Conservation (phyloP, 2,113 vertebrate species). For the Gnathonemus echidnorhynchus region DNA sequence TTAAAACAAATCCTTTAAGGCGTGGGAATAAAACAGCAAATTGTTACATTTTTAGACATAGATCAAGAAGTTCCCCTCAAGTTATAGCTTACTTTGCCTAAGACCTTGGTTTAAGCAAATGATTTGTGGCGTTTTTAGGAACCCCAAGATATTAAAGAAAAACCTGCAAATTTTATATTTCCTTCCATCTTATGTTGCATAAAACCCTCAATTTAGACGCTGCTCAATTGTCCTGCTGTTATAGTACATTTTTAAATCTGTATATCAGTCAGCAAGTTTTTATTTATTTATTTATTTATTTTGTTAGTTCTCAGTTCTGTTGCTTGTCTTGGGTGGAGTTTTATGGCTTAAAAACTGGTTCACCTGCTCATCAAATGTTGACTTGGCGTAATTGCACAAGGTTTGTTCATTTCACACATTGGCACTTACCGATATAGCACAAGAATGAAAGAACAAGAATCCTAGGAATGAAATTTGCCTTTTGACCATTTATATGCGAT, state of each 20-base stretch:
- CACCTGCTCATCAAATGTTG: background rate
- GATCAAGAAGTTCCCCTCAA: background rate
- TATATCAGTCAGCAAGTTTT: background rate
- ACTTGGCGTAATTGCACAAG: background rate
- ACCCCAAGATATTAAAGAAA: background rate
- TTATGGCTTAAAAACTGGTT: background rate
- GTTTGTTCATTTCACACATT: background rate
- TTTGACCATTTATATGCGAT: background rate
- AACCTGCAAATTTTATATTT: background rate
- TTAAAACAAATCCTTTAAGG: background rate
- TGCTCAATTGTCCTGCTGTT: background rate
- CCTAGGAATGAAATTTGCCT: background rate
- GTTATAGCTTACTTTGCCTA: background rate
- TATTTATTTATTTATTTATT: background rate
- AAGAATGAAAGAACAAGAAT: background rate
- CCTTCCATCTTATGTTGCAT: background rate
- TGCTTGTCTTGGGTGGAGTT: background rate
- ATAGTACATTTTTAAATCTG: background rate
- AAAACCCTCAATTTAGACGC: background rate
- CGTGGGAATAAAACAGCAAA: background rate
- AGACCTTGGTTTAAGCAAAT: background rate
- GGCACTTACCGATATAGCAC: background rate
- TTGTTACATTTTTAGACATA: background rate
- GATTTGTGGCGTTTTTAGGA: background rate
- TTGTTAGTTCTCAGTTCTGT: background rate